Percentiles rank a stretch among this genome's conserved stretches.
These are phyloP conservation scores for Tauraco hartlaubi DNA, from an alignment of 2,797 vertebrate genomes.

Conservation along the genomic window DNA sequence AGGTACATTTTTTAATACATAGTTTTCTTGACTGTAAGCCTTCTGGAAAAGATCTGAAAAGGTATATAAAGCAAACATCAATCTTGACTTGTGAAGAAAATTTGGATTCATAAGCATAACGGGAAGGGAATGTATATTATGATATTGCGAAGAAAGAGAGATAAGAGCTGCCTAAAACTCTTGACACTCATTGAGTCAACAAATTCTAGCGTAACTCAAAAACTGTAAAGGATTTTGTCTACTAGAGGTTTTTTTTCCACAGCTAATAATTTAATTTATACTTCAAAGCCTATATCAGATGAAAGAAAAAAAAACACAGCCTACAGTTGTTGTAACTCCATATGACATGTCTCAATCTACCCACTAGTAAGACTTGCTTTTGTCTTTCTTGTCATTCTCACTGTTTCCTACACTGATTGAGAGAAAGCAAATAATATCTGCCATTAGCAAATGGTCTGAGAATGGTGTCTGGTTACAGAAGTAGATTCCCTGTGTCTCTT, in stretches of 20 bases:
- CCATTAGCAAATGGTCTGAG: not conserved
- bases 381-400: not conserved
- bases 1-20: not conserved
- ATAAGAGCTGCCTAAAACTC: not conserved
- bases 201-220: not conserved
- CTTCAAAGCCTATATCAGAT: not conserved
- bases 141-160: not conserved
- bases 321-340: not conserved
- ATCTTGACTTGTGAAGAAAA: not conserved
- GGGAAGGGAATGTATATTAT: not conserved
- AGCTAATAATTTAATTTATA: constrained; percentile 7
- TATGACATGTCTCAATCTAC: not conserved
- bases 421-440: not conserved
- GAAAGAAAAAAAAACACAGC: accelerated
- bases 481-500: not conserved
- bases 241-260: not conserved
- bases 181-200: not conserved
- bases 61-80: not conserved
- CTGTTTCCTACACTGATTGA: not conserved
- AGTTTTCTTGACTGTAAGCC: not conserved
- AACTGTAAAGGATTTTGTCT: not conserved
- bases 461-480: not conserved
- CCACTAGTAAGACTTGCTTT: not conserved
- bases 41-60: not conserved
- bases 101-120: not conserved